Evolutionary conservation across 1,140 invertebrate species (phyloP), one percentile per base, ranked within the genome.

Genomic region (Aphaenogaster rudis): DNA sequence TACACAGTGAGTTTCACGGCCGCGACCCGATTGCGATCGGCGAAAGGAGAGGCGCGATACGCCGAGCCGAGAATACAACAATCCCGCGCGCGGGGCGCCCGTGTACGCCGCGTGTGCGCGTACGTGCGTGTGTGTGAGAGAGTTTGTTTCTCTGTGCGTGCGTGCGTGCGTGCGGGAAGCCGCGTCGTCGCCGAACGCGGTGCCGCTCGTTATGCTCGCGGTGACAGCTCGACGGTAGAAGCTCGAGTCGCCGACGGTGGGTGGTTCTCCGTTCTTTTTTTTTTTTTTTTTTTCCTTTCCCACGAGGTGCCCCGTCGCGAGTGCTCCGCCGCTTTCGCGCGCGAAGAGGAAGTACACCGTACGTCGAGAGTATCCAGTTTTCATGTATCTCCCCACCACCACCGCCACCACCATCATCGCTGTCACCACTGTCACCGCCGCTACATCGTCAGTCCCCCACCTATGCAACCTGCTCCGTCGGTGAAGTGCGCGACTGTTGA

Each of bases 1-100:
- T 28, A n/a, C 63, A 28, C 54, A 13, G 64, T 13, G 39, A 67
- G 74, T 74, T 82, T 74, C 67, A 82, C 80, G 79, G 79, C 67
- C 79, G 67, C 79, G 79, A 82, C 67, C 67, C 79, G 66, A 82
- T 82, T 72, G 66, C 79, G 66, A 82, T 82, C 67, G 79, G 79
- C 66, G 67, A 82, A 82, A 33, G 79, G 79, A 82, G 48, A 82
- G 79, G 79, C 42, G 33, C 50, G 2, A 5, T 28, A 28, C 42
- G 28, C 45, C 45, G 67, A 71, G 67, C 0, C 52, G 80, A 61
- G 67, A 15, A 45, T 50, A 33, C 69, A 33, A 48, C 69, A 33
- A 48, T 33, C 28, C 2, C 21, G 59, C 48, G 33, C 17, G 59
- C 57, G 45, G 5, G 0, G 36, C 72, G 13, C n/a, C 6, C 54